Percentiles rank a stretch among this genome's conserved stretches.
These are phyloP conservation scores for Platycnemis pennipes DNA, from an alignment of 2,888 invertebrate species.

Conservation along the genomic window DNA sequence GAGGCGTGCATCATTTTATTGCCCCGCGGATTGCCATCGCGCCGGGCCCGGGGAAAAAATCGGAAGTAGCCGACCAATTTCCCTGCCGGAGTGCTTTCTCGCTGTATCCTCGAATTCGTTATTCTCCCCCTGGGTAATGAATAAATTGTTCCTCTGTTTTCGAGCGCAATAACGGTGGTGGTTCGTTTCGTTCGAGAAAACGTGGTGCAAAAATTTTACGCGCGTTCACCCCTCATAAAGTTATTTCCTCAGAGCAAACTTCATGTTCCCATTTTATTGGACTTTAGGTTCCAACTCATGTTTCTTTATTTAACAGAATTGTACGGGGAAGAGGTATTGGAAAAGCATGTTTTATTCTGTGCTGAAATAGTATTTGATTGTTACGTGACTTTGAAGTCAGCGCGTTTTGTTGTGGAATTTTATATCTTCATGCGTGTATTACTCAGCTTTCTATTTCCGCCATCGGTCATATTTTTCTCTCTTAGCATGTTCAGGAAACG, in stretches of 20 bases:
- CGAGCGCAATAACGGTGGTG: background rate
- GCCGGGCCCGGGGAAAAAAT: background rate
- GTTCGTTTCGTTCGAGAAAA: background rate
- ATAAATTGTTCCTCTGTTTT: background rate
- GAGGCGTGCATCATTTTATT: slow-evolving; percentile 57
- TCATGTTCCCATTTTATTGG: background rate
- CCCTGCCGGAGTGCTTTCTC: background rate
- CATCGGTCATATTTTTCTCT: too few species aligned
- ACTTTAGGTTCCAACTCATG: background rate
- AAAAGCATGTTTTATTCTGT: background rate
- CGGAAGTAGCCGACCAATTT: background rate
- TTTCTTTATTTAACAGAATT: background rate
- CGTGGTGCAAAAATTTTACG: background rate
- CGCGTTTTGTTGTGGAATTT: too few species aligned
- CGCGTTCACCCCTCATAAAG: background rate
- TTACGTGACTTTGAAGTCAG: background rate
- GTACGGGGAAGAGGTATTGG: background rate
- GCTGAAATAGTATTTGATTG: background rate
- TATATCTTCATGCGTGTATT: too few species aligned
- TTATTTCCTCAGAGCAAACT: slow-evolving; percentile 1
- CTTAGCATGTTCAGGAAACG: too few species aligned
- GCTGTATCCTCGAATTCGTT: background rate
- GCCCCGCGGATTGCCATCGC: slow-evolving; percentile 41
- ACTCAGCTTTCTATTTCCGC: too few species aligned
- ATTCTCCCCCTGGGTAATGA: slow-evolving; percentile 6